Evolutionary conservation across 2,113 vertebrate species (phyloP), one percentile per base, ranked within the genome.

Genomic region (Heterochromis multidens): DNA sequence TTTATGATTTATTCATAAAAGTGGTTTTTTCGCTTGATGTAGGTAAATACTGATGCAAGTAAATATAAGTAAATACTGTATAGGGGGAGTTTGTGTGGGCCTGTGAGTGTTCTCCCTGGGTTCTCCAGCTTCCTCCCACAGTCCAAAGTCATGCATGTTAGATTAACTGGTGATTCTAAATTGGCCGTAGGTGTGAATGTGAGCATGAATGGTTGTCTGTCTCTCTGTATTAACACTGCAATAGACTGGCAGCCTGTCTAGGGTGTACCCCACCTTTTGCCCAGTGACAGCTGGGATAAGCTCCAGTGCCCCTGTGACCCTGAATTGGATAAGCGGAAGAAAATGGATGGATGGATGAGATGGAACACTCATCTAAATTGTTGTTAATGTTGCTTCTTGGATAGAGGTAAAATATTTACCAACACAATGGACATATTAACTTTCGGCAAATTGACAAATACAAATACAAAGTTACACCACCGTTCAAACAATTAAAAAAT

Each of bases 371-470:
- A 11, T 72, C 8, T 70, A 70, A 6, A 70, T 43, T 46, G 23
- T 46, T 17, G 23, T 17, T 70, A 27, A 72, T 52, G 43, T 72
- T 72, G 17, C 49, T 52, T 21, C 46, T 29, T 19, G 43, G 27
- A 72, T 72, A 72, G 16, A 31, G 16, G 10, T 31, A 31, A 52
- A 74, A 72, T 72, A 72, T 31, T 74, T 74, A 52, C 46, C 29
- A 72, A 72, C 10, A 72, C 25, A 72, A 29, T 19, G 23, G 65
- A 72, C 65, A 72, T 70, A 11, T 43, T 13, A 43, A 43, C 12
- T 43, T 43, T 43, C 40, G 5, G 11, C 13, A 43, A 43, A 17
- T 17, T 49, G 6, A 49, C n/a, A n/a, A n/a, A n/a, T n/a, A n/a
- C n/a, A n/a, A n/a, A n/a, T n/a, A 5, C 16, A 49, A 49, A 17